These are phyloP conservation scores for Pluvianellus socialis DNA, from an alignment of 2,113 vertebrate genomes.

Conservation along the genomic window DNA sequence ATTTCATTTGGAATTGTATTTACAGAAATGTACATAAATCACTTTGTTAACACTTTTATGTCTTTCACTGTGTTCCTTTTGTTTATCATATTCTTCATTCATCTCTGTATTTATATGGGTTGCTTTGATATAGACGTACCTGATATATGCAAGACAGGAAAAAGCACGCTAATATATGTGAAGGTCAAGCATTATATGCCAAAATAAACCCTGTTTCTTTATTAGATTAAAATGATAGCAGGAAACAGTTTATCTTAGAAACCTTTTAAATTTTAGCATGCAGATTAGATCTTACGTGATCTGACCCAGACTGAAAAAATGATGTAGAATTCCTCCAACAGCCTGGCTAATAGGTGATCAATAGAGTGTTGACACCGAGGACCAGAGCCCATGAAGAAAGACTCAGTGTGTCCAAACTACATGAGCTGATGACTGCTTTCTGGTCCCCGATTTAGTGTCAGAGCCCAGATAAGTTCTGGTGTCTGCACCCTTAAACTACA, in stretches of 20 bases:
- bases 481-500: not conserved
- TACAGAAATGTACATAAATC: not conserved
- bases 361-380: not conserved
- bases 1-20: not conserved
- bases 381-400: not conserved
- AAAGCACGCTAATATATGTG: not conserved
- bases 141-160: not conserved
- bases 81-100: not conserved
- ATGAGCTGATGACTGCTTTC: not conserved
- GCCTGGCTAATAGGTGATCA: not conserved
- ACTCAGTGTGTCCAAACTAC: not conserved
- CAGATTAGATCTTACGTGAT: not conserved
- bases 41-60: not conserved
- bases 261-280: not conserved
- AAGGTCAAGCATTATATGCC: not conserved
- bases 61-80: not conserved
- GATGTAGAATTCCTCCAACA: not conserved
- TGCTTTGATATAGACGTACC: not conserved
- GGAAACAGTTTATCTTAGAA: not conserved
- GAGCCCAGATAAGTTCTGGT: not conserved
- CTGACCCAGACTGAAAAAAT: not conserved
- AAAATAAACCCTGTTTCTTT: not conserved
- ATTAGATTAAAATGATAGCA: not conserved
- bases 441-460: fast-evolving
- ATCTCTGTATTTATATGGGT: not conserved